phyloP scores from a whole-genome alignment of 2,797 vertebrate species.

The Uromys caudimaculatus region DNA sequence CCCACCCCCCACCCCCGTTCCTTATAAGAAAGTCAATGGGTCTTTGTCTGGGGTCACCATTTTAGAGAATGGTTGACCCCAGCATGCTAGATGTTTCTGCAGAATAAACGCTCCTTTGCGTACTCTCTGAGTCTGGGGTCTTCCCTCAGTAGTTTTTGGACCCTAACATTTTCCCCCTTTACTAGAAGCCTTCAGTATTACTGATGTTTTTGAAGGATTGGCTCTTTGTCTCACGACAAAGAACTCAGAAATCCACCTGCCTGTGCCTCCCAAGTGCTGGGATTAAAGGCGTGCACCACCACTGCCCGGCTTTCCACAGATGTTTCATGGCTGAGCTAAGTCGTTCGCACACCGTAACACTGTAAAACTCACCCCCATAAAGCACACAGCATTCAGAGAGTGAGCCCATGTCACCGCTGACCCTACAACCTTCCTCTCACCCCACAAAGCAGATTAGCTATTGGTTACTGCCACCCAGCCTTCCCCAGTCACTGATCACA shows the following conservation, averaged over 20 bases:
- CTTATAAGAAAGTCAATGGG: neutral
- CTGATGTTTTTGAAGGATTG: neutral
- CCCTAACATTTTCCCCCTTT: neutral
- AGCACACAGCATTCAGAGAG: neutral
- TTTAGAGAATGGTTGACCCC: neutral
- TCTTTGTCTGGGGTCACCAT: neutral
- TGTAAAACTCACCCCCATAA: neutral
- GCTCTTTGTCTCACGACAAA: neutral
- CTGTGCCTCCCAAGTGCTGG: too few relatives aligned
- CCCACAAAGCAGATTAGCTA: neutral
- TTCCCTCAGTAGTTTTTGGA: neutral
- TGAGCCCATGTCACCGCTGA: neutral
- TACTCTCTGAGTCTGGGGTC: neutral
- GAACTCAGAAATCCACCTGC: too few relatives aligned
- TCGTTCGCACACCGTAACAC: neutral
- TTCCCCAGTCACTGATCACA: neutral
- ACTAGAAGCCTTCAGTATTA: neutral
- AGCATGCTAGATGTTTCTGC: neutral
- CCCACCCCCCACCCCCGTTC: neutral
- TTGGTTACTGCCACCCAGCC: neutral
- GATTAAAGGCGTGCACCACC: too few relatives aligned
- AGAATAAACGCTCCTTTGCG: neutral
- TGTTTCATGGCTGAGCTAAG: neutral
- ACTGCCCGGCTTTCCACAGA: too few relatives aligned
- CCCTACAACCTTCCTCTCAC: neutral